Base-by-base conservation (phyloP, 1,140 invertebrate species). In the Drosophila lacteicornis region DNA sequence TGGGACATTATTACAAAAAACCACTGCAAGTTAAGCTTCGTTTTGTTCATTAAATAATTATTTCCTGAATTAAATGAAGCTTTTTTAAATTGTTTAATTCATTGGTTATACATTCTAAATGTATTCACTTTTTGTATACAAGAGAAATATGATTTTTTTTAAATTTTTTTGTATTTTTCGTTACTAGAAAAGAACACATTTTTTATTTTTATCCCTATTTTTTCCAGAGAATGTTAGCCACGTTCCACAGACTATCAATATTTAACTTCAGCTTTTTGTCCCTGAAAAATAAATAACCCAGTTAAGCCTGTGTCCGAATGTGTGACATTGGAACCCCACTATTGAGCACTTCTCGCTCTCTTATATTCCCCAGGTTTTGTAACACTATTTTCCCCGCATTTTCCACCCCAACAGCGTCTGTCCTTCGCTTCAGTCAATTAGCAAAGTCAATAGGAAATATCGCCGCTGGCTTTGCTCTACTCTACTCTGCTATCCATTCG, bases 371-470 rank as follows among this genome's bases (percentile, higher is more conserved):
- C 30, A 43, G 62, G 22, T 53, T 62, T 60, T 74, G 45, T 74
- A 27, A 74, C 49, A 30, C 27, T 22, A 33, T 75, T 56, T 80
- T 33, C 11, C 53, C 27, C 47, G 53, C 33, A 42, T 13, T 47
- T 47, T 47, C n/a, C 43, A 30, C 38, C 40, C 40, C 42, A 33
- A 17, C 30, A 19, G 47, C 42, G 13, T 49, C 38, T 30, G 59
- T 71, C 58, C 22, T 65, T 50, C 36, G 67, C 53, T 62, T 19
- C 47, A 84, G 73, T 90, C 85, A 88, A 88, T 88, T 88, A 88
- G 84, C 85, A 88, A 84, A 90, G 84, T 88, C 84, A 88, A 88
- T 90, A 88, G 77, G 69, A 61, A 71, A 66, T 61, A 49, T 46
- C 61, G 56, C 67, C 60, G 43, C 49, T 51, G 57, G 61, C 51